Evolutionary conservation across 1,140 invertebrate species (phyloP), one percentile per base, ranked within the genome.

Genomic region (Drosophila sp.): DNA sequence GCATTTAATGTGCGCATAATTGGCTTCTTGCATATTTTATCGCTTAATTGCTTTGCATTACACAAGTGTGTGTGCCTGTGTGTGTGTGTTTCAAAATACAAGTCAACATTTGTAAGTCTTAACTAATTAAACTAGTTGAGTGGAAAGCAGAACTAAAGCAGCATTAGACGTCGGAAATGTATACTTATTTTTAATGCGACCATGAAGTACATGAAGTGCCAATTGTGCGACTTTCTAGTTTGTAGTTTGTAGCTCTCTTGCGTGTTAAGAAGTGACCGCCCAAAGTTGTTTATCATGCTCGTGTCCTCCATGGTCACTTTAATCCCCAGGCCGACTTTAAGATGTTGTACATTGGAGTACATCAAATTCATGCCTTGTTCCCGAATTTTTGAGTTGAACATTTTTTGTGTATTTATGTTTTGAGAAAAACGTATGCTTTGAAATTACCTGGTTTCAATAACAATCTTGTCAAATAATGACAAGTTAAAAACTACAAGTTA

Each of bases 11-110:
- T 86, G 69, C 77, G 78, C 66, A 86, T 84, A 84, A 84, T 84
- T 84, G 81, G 56, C 73, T 77, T 84, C 69, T 77, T 86, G 80
- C 81, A 86, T 84, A 86, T 86, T 84, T 84, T 74, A 84, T 77
- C 73, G 69, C 81, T 71, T 84, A 84, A 86, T 86, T 80, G 80
- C 65, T 78, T 38, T 46, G 38, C 63, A 76, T 62, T 53, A 21
- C 32, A 18, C 40, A 14, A 29, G 21, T 46, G 43, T 62, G 11
- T 38, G 34, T 16, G 7, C 21, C 8, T 45, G 2, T 18, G 5
- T 41, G 6, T 56, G 14, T 61, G 43, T 65, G 9, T 34, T 25
- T 9, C 58, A 36, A 48, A 59, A 59, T 61, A 32, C 43, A 61
- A 48, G 32, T 21, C 48, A 48, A 46, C 41, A 59, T 25, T 50